Evolutionary conservation across 2,113 vertebrate genomes (phyloP), one percentile per base, ranked within the genome.

Genomic region (Sorex fumeus): DNA sequence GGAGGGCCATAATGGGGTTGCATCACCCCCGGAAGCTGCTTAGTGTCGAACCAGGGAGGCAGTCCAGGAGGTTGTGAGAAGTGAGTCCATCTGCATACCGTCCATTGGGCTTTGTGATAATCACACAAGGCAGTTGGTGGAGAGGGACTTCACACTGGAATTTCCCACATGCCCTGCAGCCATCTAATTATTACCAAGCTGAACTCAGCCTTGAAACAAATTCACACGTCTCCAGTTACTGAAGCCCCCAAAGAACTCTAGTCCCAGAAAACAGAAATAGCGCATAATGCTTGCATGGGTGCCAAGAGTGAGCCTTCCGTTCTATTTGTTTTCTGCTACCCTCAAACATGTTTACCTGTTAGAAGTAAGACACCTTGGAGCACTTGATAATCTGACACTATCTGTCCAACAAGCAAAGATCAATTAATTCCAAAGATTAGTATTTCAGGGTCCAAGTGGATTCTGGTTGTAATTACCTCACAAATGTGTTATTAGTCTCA

Each of bases 31-130:
- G 34, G 27, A 64, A 43, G 9, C 15, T 10, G 9, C 15, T 10
- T 8, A 6, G 12, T 32, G 57, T 64, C 11, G 18, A n/a, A 19
- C 25, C 12, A 9, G 8, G 15, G n/a, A 43, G 66, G 36, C 23
- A 1, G 25, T 25, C 25, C 0, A 1, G 10, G 70, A 45, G 15
- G 18, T 9, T 3, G 2, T 16, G 13, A 62, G 18, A 36, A 30
- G 23, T 8, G 27, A 8, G 19, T 19, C 32, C 30, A 0, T 21
- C 19, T 21, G 1, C 5, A 3, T 4, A 18, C 47, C 6, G 1
- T 30, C n/a, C 6, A 8, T 28, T 60, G 50, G 15, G 15, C 6
- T 86, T 80, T 30, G 9, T 19, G 64, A 34, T 28, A 64, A 21
- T 4, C 8, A 7, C 11, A 8, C 19, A 21, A 60, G 57, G 57